Conservation (phyloP, 2,888 invertebrate species). For the Iselma pallidipennis region DNA sequence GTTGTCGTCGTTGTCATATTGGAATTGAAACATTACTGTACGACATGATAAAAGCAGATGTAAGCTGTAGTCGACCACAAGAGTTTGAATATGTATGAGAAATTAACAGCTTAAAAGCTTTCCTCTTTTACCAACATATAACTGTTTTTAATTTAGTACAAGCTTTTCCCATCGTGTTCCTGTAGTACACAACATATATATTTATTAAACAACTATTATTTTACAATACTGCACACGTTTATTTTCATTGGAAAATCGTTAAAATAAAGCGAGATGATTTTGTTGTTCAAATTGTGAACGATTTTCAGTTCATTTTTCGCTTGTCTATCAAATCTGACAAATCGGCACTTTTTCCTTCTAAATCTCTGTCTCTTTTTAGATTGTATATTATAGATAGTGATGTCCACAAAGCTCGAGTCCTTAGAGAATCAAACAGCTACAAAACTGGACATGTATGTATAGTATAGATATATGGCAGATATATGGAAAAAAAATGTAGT, state of each 20-base stretch:
- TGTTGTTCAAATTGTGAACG: too few species aligned
- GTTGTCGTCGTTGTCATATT: background rate
- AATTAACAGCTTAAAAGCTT: conserved; percentile 16
- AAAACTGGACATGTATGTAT: background rate
- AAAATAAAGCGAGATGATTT: too few species aligned
- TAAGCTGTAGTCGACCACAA: conserved; percentile 23
- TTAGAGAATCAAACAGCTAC: background rate
- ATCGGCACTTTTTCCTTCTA: too few species aligned
- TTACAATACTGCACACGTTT: too few species aligned
- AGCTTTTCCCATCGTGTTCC: too few species aligned
- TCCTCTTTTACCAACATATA: background rate
- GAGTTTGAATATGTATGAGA: conserved; percentile 29
- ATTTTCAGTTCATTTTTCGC: too few species aligned
- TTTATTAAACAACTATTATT: too few species aligned
- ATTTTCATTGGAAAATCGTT: too few species aligned
- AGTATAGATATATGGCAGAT: background rate
- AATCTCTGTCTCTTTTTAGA: background rate
- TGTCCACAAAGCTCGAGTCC: background rate
- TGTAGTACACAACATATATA: too few species aligned
- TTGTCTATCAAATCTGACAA: too few species aligned
- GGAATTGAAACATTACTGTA: background rate
- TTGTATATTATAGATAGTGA: background rate
- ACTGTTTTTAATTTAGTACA: background rate
- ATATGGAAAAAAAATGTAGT: background rate
- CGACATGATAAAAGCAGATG: conserved; percentile 22